phyloP scores from a whole-genome alignment of 2,113 vertebrate genomes.

The Martes martes region DNA sequence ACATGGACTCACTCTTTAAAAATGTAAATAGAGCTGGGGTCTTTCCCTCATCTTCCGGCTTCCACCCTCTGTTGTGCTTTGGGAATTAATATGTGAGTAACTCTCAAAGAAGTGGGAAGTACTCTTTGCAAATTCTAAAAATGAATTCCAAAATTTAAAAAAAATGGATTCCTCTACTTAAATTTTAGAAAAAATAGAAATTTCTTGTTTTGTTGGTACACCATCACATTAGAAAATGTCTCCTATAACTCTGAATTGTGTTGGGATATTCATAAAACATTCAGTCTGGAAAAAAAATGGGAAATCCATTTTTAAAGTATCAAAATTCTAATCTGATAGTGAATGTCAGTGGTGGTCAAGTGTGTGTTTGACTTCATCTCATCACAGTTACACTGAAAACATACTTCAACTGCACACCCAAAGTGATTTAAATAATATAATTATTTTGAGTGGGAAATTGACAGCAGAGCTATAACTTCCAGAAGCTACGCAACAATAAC shows the following conservation, averaged over 20 bases:
- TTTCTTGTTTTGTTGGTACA: not conserved
- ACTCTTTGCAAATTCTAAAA: constrained; percentile 19
- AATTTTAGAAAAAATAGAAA: constrained; percentile 52
- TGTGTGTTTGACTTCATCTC: not conserved
- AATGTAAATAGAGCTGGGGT: not conserved
- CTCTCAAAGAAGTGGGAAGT: constrained; percentile 51
- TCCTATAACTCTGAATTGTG: not conserved
- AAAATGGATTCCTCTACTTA: not conserved
- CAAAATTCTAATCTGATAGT: not conserved
- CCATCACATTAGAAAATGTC: not conserved
- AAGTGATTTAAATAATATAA: constrained; percentile 23
- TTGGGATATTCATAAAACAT: not conserved
- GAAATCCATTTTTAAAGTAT: constrained; percentile 21
- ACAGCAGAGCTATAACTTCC: not conserved
- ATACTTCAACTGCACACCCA: not conserved
- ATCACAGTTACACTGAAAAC: constrained; percentile 17
- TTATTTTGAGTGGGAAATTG: constrained; percentile 26
- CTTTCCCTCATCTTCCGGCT: not conserved
- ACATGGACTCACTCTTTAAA: not conserved
- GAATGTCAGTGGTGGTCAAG: not conserved
- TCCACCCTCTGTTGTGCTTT: constrained; percentile 41
- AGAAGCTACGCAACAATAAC: not conserved
- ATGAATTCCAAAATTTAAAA: not conserved
- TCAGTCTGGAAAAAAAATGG: not conserved
- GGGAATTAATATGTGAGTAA: constrained; percentile 64